Evolutionary conservation across 1,140 invertebrate species (phyloP), one percentile per base, ranked within the genome.

Genomic region (Hypothenemus hampei): DNA sequence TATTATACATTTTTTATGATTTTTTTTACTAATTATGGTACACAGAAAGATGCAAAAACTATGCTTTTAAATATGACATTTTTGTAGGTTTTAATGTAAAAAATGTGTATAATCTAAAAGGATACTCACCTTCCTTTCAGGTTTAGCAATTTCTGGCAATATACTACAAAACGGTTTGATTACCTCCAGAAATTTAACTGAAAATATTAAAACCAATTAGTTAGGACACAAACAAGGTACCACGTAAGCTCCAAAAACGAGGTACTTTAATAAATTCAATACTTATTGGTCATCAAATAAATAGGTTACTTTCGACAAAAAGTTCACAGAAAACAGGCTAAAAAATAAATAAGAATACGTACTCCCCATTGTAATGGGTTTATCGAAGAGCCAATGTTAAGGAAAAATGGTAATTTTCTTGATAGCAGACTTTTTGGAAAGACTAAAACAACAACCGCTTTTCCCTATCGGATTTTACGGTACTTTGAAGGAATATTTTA

Each of bases 91-190:
- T n/a, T n/a, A n/a, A n/a, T n/a, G n/a, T n/a, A n/a, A n/a, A n/a
- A n/a, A n/a, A n/a, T n/a, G n/a, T n/a, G n/a, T n/a, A n/a, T n/a
- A n/a, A n/a, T n/a, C n/a, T n/a, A 16, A 26, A 49, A 41, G 13
- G 23, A 13, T 15, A 55, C 77, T 82, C 78, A 95, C 93, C 84
- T 98, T 99, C 74, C 97, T 80, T 77, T 99, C 96, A 46, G 97
- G 97, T 77, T 99, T 99, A 63, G 95, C 92, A 72, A 99, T 98
- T 84, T 99, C 97, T 57, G 97, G 97, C 70, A 99, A 78, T 77
- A 99, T 96, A 79, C 94, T 97, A 82, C 97, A 99, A 76, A 99
- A 99, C 26, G 97, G 97, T 75, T 97, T 98, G 66, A 99, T 97
- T 69, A 99, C 95, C 81, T 99, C 97, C 62, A 99, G 80, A 80